Conservation (phyloP, 2,797 vertebrate genomes). For the Malurus leucopterus region DNA sequence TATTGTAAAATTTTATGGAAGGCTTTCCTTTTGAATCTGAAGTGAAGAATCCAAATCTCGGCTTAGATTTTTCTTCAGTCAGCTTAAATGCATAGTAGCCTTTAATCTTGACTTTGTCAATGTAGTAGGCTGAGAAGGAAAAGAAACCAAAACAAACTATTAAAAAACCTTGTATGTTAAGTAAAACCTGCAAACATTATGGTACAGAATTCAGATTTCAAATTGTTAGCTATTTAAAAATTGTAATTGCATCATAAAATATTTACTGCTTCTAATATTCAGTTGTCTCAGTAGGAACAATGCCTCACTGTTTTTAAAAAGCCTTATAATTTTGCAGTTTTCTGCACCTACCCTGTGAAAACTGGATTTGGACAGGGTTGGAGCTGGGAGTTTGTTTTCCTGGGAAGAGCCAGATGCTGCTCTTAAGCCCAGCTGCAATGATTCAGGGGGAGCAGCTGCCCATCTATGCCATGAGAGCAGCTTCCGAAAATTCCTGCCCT, state of each 20-base stretch:
- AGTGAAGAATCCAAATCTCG: conserved; percentile 87
- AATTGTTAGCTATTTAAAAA: not conserved
- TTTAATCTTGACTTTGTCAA: conserved; percentile 86
- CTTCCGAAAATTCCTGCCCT: not conserved
- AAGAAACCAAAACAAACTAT: not conserved
- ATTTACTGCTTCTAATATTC: not conserved
- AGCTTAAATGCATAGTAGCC: conserved; percentile 91
- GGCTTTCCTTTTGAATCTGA: conserved; percentile 84
- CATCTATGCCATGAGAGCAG: not conserved
- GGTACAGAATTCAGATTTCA: not conserved
- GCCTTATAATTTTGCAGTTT: not conserved
- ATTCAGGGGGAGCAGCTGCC: not conserved
- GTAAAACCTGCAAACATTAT: not conserved
- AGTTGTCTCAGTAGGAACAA: not conserved
- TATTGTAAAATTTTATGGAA: conserved; percentile 80
- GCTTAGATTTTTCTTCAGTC: conserved; percentile 84
- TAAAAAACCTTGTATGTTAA: not conserved
- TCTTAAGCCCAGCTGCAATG: not conserved
- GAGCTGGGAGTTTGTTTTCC: not conserved
- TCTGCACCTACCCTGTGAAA: not conserved
- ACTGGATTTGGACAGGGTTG: not conserved
- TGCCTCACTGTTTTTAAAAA: not conserved
- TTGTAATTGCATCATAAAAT: not conserved
- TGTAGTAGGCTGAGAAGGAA: conserved; percentile 73
- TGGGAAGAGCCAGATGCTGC: not conserved